Evolutionary conservation across 2,888 invertebrate species (phyloP), one percentile per base, ranked within the genome.

Genomic region (Drosophila gaucha): DNA sequence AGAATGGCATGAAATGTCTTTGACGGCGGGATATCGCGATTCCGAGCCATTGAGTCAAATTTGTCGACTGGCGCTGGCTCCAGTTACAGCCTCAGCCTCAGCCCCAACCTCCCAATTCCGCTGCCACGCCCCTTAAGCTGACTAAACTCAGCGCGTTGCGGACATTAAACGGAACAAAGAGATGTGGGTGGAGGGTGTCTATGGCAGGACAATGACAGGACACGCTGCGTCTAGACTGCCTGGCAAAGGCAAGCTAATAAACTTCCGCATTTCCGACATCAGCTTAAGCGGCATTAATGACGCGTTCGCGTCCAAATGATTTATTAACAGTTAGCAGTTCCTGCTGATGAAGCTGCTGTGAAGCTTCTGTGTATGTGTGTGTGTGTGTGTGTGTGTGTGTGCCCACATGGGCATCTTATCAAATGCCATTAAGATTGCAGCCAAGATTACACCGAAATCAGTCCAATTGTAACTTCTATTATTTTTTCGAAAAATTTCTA

Each of bases 251-350:
- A 63, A 75, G 67, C 76, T 78, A 79, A 77, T 77, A 79, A 77
- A 77, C 79, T 75, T 71, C 75, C 57, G 62, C 78, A 75, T 78
- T 67, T 72, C 64, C 79, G 76, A 79, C 76, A 79, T 67, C 75
- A 65, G 76, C 77, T 77, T 79, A 77, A 78, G 79, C 79, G 67
- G 77, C 76, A 71, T 77, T 77, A 77, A 77, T 76, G 76, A 70
- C 67, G 73, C 64, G 54, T 58, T 71, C 60, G 74, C 74, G 63
- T 67, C 71, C 71, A 67, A 74, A 75, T 76, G 76, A 76, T 76
- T 76, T 76, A 76, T 76, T 71, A 74, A 78, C 79, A 65, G 66
- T 55, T 63, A 71, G 56, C 41, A 36, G 50, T 51, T 57, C 38
- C 46, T 35, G 35, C 20, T 50, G 39, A 55, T 58, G 30, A 38